phyloP scores from a whole-genome alignment of 1,140 invertebrate species.

The Zaprionus gabonicus region DNA sequence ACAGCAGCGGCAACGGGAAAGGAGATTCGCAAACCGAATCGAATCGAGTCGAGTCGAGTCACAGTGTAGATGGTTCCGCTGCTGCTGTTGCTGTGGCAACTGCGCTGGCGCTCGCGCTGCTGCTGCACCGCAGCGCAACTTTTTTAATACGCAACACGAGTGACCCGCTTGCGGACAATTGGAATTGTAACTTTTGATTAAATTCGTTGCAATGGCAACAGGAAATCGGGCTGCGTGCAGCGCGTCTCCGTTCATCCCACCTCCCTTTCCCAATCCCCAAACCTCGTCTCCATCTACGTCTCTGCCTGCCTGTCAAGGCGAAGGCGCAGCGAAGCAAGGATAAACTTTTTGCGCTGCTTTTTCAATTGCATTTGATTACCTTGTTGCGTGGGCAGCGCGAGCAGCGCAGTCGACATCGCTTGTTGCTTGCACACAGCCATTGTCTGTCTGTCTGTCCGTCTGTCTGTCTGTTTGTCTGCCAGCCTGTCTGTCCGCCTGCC shows the following conservation, averaged over 20 bases:
- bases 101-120: neutral
- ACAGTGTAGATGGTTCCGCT: neutral
- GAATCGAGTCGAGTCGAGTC: neutral
- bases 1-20: conserved; percentile 41
- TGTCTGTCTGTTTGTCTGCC: conserved; percentile 1
- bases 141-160: conserved; percentile 83
- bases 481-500: conserved; percentile 9
- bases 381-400: conserved; percentile 66
- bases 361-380: conserved; percentile 82
- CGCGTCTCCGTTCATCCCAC: neutral
- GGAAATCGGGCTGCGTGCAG: conserved; percentile 56
- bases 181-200: conserved; percentile 83
- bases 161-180: conserved; percentile 82
- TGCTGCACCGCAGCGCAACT: conserved; percentile 61
- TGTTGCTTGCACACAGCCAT: conserved; percentile 16
- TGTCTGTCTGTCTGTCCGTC: neutral
- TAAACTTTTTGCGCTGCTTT: conserved; percentile 75
- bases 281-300: neutral
- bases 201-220: conserved; percentile 79
- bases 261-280: neutral
- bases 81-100: neutral
- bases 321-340: conserved; percentile 51
- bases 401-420: conserved; percentile 27
- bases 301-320: conserved; percentile 15
- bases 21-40: conserved; percentile 15